Percentiles rank a stretch among this genome's conserved stretches.
Evolutionary conservation across 2,797 vertebrate genomes (phyloP).

Genomic region (Acanthurus tractus): DNA sequence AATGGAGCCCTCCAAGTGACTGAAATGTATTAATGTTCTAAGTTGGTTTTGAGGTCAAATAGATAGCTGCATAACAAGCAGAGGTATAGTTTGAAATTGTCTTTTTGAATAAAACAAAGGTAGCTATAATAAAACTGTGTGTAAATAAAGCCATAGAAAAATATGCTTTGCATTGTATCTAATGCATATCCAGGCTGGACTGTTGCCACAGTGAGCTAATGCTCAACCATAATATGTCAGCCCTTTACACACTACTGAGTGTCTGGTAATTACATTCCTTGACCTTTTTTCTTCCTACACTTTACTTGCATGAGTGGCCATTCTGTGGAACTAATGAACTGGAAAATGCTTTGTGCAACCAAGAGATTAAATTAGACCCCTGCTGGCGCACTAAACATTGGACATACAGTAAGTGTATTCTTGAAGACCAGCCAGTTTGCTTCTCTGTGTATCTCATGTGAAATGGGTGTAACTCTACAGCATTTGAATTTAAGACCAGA

Average conservation of each 20-base stretch:
- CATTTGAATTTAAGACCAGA: neutral
- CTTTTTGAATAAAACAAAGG: too few relatives aligned
- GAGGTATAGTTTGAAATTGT: too few relatives aligned
- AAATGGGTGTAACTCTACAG: neutral
- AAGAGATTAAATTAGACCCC: slow-evolving; percentile 14
- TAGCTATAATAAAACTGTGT: too few relatives aligned
- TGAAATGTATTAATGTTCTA: too few relatives aligned
- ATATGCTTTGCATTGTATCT: neutral
- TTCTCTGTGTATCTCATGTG: neutral
- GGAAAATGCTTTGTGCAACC: slow-evolving; percentile 33
- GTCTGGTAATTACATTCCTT: neutral
- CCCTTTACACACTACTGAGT: neutral
- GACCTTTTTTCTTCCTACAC: neutral
- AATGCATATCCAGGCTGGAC: neutral
- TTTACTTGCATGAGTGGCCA: slow-evolving; percentile 15
- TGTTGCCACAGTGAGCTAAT: neutral
- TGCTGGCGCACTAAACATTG: slow-evolving; percentile 13
- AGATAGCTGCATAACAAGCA: too few relatives aligned
- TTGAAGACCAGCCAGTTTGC: slow-evolving; percentile 11
- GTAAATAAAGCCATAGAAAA: neutral
- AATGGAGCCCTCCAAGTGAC: too few relatives aligned
- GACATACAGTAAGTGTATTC: neutral
- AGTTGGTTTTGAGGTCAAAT: too few relatives aligned
- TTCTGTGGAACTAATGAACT: slow-evolving; percentile 41
- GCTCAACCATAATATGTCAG: neutral